phyloP scores from a whole-genome alignment of 2,113 vertebrate species.

The Tamias sibiricus region DNA sequence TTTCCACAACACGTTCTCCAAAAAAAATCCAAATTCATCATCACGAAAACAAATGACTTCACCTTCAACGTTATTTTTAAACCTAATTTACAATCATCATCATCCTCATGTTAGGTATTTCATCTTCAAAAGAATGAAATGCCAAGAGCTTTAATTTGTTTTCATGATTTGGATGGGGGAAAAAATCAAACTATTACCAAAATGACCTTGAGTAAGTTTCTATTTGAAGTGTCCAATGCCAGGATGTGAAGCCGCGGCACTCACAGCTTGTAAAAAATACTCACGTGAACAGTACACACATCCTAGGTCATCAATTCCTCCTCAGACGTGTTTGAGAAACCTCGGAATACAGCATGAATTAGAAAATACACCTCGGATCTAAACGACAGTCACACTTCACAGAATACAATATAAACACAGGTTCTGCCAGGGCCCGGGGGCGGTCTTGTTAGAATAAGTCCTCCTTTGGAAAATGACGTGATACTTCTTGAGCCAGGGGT shows the following conservation, averaged over 20 bases:
- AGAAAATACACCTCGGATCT: conserved; percentile 18
- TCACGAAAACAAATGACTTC: neutral
- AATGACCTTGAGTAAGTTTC: neutral
- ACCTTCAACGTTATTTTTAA: conserved; percentile 1
- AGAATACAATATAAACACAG: neutral
- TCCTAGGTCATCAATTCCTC: neutral
- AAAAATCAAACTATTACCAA: neutral
- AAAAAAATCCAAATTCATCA: neutral
- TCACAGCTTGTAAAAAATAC: neutral
- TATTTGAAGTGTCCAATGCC: neutral
- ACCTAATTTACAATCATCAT: neutral
- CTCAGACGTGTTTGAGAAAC: neutral
- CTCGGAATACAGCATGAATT: neutral
- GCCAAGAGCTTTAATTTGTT: conserved; percentile 27
- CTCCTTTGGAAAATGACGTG: neutral
- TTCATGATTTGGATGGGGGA: neutral
- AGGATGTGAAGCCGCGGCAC: neutral
- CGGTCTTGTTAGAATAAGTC: neutral
- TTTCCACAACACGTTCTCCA: neutral
- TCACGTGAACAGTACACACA: neutral
- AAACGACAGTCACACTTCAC: conserved; percentile 41
- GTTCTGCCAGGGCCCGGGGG: neutral
- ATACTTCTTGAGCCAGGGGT: neutral
- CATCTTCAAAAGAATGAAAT: conserved; percentile 44
- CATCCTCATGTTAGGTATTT: neutral